A percentile compares a stretch with the other conserved stretches of the same genome.
Evolutionary conservation across 2,113 vertebrate genomes (phyloP).

Genomic region (Hystrix cristata): DNA sequence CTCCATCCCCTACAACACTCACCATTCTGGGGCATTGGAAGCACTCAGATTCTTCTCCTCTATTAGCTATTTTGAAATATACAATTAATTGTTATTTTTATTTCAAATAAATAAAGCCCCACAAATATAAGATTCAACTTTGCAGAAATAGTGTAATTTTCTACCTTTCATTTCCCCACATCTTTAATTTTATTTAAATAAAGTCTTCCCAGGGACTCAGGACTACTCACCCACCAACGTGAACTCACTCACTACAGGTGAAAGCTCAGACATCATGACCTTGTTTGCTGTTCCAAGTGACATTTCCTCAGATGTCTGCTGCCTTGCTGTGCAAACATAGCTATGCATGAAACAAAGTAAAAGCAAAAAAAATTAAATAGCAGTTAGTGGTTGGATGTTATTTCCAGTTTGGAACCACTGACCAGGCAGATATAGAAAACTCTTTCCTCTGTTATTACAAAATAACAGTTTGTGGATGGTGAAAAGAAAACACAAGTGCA

Average conservation of each 20-base stretch:
- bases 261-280: not conserved
- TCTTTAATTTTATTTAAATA: conserved; percentile 40
- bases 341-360: conserved; percentile 81
- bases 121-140: not conserved
- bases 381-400: conserved; percentile 88
- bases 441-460: conserved; percentile 88
- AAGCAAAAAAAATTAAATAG: conserved; percentile 81
- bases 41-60: not conserved
- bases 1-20: not conserved
- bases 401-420: conserved; percentile 88
- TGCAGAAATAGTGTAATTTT: not conserved
- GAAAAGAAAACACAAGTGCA: conserved; percentile 87
- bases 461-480: conserved; percentile 88
- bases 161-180: not conserved
- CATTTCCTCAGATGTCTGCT: conserved; percentile 77
- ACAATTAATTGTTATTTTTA: not conserved
- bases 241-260: not conserved
- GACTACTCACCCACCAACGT: not conserved
- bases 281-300: conserved; percentile 78
- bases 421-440: conserved; percentile 85
- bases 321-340: conserved; percentile 83
- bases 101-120: not conserved
- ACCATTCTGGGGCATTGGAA: not conserved
- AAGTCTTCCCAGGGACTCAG: not conserved
- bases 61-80: not conserved